Conservation (phyloP, 2,797 vertebrate species). For the Margarornis squamiger region DNA sequence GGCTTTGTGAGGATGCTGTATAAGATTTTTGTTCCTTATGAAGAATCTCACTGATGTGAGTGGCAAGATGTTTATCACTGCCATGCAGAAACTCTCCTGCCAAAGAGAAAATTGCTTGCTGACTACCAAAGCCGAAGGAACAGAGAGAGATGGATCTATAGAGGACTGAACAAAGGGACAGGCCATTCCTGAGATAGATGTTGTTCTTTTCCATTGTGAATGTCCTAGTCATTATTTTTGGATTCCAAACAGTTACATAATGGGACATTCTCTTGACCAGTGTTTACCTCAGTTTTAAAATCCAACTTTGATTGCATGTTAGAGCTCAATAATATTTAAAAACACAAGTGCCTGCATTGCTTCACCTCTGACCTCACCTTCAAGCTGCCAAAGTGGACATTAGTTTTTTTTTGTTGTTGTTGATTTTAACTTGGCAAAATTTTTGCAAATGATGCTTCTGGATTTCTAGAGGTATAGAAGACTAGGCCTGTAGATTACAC, state of each 20-base stretch:
- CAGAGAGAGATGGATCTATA: not conserved
- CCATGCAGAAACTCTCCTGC: not conserved
- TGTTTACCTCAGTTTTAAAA: conserved; percentile 58
- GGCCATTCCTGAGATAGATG: not conserved
- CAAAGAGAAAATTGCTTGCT: conserved; percentile 3
- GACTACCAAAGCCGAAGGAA: conserved; percentile 15
- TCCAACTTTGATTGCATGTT: conserved; percentile 49
- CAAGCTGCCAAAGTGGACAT: conserved; percentile 70
- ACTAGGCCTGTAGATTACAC: conserved; percentile 55
- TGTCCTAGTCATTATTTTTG: not conserved
- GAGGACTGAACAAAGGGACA: not conserved
- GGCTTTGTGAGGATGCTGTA: not conserved
- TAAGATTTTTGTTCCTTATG: not conserved
- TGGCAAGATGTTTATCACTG: not conserved
- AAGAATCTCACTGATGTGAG: not conserved
- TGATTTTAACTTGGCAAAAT: conserved; percentile 43
- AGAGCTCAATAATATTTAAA: conserved; percentile 73
- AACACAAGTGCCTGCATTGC: conserved; percentile 56
- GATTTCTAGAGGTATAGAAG: conserved; percentile 57
- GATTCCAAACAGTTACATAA: conserved; percentile 28
- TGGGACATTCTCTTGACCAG: conserved; percentile 43
- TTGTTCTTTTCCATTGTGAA: not conserved
- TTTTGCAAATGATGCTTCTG: conserved; percentile 43
- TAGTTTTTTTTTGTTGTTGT: conserved; percentile 43
- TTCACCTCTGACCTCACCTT: conserved; percentile 70